Base-by-base conservation (phyloP, 2,888 invertebrate species). In the Agonopterix alstromeriana region DNA sequence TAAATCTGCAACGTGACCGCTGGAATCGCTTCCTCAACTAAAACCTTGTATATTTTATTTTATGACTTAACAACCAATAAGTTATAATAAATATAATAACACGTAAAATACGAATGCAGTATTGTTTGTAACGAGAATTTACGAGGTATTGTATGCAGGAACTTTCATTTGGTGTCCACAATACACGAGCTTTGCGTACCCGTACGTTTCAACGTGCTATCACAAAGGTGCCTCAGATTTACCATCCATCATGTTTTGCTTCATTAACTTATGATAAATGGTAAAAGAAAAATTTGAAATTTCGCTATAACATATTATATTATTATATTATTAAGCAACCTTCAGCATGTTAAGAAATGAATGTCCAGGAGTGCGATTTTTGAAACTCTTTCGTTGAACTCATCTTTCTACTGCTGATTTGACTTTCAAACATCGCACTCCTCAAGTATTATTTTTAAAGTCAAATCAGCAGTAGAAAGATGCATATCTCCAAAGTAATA, bases 191-290 rank as follows among this genome's bases (percentile, higher is more conserved):
- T 5, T 27, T 5, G 27, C 27, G 27, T 27, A 27, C 27, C 7
- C 7, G 27, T 27, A 7, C 27, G 42, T 42, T 35, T 48, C 35
- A 35, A 49, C 27, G 27, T 27, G 7, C 27, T 5, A 5, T 27
- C 36, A 38, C 38, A 38, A 38, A 38, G n/a, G 38, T 9, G 4
- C 38, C 10, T 38, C 38, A 38, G 56, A 63, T 58, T 62, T 54
- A 57, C 59, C 60, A 68, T 73, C 63, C 63, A 67, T 73, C 68
- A 69, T 66, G 52, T 70, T 71, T 62, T 70, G 54, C 60, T 67
- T 71, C 67, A 70, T 76, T 73, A 70, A 48, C 35, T 50, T 53
- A 64, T 76, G 75, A 79, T 75, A 60, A 71, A 77, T 70, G 65
- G 64, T 3, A 38, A 9, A 9, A n/a, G 9, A 51, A 51, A 53